Percentiles rank a stretch among this genome's conserved stretches.
Evolutionary conservation across 2,797 vertebrate genomes (phyloP).

Genomic region (Acestrorhynchus altus): DNA sequence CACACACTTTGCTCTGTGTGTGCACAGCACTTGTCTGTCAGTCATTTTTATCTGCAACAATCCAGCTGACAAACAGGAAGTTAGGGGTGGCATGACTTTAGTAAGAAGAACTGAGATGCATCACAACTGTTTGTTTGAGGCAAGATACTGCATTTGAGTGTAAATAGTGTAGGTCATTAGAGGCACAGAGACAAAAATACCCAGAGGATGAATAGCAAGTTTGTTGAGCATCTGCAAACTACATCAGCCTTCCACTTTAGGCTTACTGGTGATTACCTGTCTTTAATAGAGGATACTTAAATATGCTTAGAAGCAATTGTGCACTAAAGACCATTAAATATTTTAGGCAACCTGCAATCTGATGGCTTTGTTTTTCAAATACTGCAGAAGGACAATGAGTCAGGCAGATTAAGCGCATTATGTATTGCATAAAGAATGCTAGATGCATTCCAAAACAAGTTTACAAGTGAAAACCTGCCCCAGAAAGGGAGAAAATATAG

Average conservation of each 20-base stretch:
- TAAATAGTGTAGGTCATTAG: not conserved
- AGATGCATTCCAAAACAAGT: constrained; percentile 24
- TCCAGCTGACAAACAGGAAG: constrained; percentile 74
- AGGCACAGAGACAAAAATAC: constrained; percentile 9
- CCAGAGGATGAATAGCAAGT: constrained; percentile 24
- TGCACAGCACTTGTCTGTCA: not conserved
- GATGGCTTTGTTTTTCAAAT: constrained; percentile 25
- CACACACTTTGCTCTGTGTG: not conserved
- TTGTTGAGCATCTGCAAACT: constrained; percentile 27
- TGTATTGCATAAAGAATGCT: constrained; percentile 32
- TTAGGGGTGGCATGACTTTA: constrained; percentile 57
- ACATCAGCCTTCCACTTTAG: not conserved
- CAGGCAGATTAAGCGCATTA: constrained; percentile 36
- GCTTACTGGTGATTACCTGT: constrained; percentile 14
- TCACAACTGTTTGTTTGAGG: constrained; percentile 24
- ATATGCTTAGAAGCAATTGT: not conserved
- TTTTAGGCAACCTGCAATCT: constrained; percentile 44
- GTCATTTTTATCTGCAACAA: constrained; percentile 68
- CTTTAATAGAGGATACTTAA: constrained; percentile 36
- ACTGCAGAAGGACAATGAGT: constrained; percentile 30
- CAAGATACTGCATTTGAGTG: constrained; percentile 13
- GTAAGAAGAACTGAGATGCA: constrained; percentile 25
- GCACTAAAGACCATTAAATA: constrained; percentile 13
- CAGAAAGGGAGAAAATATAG: constrained; percentile 11
- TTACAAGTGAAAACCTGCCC: constrained; percentile 35